A percentile compares a stretch with the other conserved stretches of the same genome.
phyloP scores from a whole-genome alignment of 2,888 invertebrate genomes.

The Prosopocoilus inquinatus region DNA sequence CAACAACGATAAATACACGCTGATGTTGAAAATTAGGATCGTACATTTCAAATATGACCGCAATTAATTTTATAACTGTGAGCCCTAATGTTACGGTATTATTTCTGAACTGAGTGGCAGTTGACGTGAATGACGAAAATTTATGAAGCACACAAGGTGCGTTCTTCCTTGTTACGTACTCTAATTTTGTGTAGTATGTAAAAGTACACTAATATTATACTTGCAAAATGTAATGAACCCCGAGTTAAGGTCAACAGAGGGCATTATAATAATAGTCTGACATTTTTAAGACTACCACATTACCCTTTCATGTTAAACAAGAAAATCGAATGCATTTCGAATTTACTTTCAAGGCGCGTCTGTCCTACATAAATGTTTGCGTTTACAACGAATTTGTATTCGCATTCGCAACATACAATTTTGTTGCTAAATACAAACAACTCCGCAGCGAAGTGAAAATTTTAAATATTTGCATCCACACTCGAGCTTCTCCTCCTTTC shows the following conservation, averaged over 20 bases:
- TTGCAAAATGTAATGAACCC: slow-evolving; percentile 10
- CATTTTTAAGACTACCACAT: slow-evolving; percentile 8
- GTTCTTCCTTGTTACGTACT: slow-evolving; percentile 1
- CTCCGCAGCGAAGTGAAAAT: no score
- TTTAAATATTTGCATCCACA: no score
- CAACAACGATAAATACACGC: no score
- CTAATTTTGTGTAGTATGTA: neutral
- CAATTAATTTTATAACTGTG: no score
- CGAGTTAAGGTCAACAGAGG: slow-evolving; percentile 7
- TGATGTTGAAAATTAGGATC: no score
- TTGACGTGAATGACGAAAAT: neutral
- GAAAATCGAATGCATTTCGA: neutral
- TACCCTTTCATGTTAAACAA: neutral
- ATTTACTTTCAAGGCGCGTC: no score
- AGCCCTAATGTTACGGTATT: neutral
- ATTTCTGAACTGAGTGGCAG: neutral
- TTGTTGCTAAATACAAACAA: no score
- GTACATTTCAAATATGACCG: no score
- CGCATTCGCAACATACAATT: no score
- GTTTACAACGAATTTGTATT: no score
- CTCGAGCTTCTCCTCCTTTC: no score
- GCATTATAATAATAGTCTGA: slow-evolving; percentile 1
- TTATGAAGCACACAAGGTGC: slow-evolving; percentile 10
- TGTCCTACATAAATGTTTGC: no score
- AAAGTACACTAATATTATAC: slow-evolving; percentile 10